phyloP scores from a whole-genome alignment of 2,888 invertebrate genomes.

The Monochamus alternatus region DNA sequence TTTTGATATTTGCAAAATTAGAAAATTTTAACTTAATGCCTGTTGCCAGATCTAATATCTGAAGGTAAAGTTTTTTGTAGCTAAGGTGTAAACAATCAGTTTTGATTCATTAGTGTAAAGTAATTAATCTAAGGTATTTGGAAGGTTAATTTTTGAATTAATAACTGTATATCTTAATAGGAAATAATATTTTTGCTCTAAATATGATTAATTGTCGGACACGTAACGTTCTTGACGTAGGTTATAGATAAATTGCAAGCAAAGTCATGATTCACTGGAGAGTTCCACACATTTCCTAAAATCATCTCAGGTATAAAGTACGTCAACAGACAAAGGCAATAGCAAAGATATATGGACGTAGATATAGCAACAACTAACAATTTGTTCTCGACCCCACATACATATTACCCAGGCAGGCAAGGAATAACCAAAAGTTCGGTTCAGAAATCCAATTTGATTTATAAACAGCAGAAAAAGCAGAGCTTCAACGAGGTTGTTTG shows the following conservation, averaged over 20 bases:
- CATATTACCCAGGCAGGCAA: slow-evolving; percentile 58
- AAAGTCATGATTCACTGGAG: slow-evolving; percentile 44
- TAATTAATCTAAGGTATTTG: too few relatives aligned
- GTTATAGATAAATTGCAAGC: background rate
- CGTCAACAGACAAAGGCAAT: slow-evolving; percentile 61
- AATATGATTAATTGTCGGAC: too few relatives aligned
- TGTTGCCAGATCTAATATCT: too few relatives aligned
- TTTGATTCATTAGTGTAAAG: too few relatives aligned
- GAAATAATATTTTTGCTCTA: too few relatives aligned
- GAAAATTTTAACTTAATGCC: too few relatives aligned
- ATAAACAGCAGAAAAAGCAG: slow-evolving; percentile 67
- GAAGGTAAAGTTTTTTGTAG: too few relatives aligned
- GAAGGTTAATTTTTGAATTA: too few relatives aligned
- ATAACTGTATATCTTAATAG: too few relatives aligned
- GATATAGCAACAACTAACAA: slow-evolving; percentile 64
- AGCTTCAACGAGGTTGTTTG: slow-evolving; percentile 63
- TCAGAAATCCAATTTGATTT: slow-evolving; percentile 69
- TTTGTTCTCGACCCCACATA: slow-evolving; percentile 59
- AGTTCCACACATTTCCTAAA: slow-evolving; percentile 44
- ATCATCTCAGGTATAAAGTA: slow-evolving; percentile 61
- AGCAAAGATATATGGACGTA: slow-evolving; percentile 60
- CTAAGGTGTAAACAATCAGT: too few relatives aligned
- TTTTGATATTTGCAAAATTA: too few relatives aligned
- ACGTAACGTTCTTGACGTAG: too few relatives aligned
- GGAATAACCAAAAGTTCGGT: slow-evolving; percentile 62